Percentiles rank a stretch among this genome's conserved stretches.
These are phyloP conservation scores for Chrysolina haemoptera DNA, from an alignment of 2,888 invertebrate genomes.

Conservation along the genomic window DNA sequence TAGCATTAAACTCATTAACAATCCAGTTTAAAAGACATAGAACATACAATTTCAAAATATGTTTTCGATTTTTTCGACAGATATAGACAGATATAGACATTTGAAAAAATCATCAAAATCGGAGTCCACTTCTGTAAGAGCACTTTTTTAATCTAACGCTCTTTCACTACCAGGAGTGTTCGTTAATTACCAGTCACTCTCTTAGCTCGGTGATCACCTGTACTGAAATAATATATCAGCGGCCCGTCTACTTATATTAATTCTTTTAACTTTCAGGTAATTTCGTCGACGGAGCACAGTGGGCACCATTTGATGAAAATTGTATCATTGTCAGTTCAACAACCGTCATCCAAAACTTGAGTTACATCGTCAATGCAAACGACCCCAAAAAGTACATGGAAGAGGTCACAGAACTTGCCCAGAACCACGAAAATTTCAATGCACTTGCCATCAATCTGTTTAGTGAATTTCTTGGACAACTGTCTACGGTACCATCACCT, in stretches of 20 bases:
- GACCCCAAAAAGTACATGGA: conserved; percentile 16
- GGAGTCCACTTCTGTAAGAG: no score
- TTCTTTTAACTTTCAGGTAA: conserved; percentile 57
- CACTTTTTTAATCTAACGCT: no score
- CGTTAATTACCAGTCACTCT: no score
- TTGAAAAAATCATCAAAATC: no score
- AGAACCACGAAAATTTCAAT: conserved; percentile 25
- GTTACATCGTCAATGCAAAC: conserved; percentile 31
- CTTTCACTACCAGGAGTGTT: no score
- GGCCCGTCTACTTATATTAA: not conserved
- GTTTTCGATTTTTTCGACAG: no score
- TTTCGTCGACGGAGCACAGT: conserved; percentile 73
- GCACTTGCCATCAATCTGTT: conserved; percentile 46
- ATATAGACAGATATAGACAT: no score
- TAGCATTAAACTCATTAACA: no score
- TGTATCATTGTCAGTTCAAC: conserved; percentile 39
- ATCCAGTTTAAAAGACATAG: no score
- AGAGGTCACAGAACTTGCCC: conserved; percentile 12
- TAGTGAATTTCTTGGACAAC: conserved; percentile 44
- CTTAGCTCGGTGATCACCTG: no score
- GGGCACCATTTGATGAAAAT: conserved; percentile 67
- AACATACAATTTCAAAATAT: no score
- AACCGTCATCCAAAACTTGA: conserved; percentile 37
- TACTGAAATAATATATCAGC: no score
- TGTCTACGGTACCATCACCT: conserved; percentile 31